Evolutionary conservation across 2,113 vertebrate genomes (phyloP), one percentile per base, ranked within the genome.

Genomic region (Rousettus leschenaultii): DNA sequence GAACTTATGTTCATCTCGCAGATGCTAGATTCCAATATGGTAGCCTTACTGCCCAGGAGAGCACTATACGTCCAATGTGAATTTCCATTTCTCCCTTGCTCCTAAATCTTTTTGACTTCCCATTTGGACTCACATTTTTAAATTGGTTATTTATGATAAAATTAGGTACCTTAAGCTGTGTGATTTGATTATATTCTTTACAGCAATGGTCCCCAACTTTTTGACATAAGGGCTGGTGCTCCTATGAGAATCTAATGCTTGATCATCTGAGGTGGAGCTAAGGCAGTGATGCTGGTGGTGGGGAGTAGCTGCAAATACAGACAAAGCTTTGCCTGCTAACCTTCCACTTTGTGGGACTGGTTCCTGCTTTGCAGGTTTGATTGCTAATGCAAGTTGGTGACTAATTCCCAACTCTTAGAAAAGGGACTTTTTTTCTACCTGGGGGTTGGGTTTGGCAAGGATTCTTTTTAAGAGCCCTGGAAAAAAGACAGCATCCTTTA

Each of bases 401-500:
- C 21, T 86, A 78, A 89, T 93, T 93, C 35, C 16, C 30, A 48
- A 73, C 38, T 93, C 45, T 45, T 85, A 88, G 51, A 40, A 95
- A 86, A 96, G 59, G 30, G 2, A 66, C 12, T 26, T 55, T 88
- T 30, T 89, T 95, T 59, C 66, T 68, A 10, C n/a, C 66, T 91
- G 43, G 91, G 48, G n/a, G n/a, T 61, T 93, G 53, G 22, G 28
- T 82, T 94, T 30, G 71, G 35, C 59, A 35, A 84, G 38, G 19
- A 88, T 22, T 28, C 5, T 61, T 91, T 92, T 82, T 70, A 59
- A 91, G 86, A 93, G 84, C 63, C 66, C 15, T 74, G 43, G 90
- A 97, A 96, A 71, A 71, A 93, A 95, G 93, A 96, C 15, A 89
- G 80, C 95, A 86, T 75, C 11, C 96, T 96, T 93, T 91, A 70